A percentile compares a stretch with the other conserved stretches of the same genome.
Conservation (phyloP, 1,140 invertebrate genomes). For the Trigoniulus corallinus region DNA sequence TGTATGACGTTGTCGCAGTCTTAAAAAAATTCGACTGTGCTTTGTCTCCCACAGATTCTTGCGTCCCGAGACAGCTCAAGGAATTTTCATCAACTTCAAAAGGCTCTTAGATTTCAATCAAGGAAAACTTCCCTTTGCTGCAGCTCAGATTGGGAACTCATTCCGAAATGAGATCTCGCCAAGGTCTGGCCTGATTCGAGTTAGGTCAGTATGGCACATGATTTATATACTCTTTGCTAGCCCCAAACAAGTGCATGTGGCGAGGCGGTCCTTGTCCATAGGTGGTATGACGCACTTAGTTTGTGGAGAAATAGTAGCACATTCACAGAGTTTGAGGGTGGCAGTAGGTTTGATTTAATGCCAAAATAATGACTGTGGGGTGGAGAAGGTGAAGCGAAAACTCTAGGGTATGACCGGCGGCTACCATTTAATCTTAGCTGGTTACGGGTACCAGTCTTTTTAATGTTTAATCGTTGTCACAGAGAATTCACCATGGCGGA, state of each 20-base stretch:
- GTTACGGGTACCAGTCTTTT: too few relatives aligned
- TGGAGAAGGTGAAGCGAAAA: too few relatives aligned
- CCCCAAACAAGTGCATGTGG: too few relatives aligned
- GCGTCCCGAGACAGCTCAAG: constrained; percentile 95
- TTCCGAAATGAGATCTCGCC: constrained; percentile 99
- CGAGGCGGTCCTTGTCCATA: too few relatives aligned
- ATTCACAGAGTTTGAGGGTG: too few relatives aligned
- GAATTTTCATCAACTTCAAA: constrained; percentile 99
- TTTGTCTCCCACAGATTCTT: constrained; percentile 43
- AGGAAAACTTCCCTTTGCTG: constrained; percentile 90
- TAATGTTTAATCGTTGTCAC: constrained; percentile 1
- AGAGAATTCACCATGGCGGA: constrained; percentile 99
- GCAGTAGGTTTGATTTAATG: not conserved
- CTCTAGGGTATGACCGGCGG: not conserved
- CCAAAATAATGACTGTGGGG: too few relatives aligned
- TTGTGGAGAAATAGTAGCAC: constrained; percentile 8
- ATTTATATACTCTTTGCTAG: too few relatives aligned
- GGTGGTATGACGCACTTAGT: too few relatives aligned
- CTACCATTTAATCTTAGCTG: not conserved
- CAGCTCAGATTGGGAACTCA: constrained; percentile 92
- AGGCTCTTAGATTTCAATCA: constrained; percentile 93
- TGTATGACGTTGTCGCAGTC: not conserved
- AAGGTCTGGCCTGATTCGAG: constrained; percentile 83
- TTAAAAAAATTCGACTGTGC: not conserved
- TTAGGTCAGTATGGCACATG: too few relatives aligned